These are phyloP conservation scores for Helostoma temminkii DNA, from an alignment of 2,797 vertebrate species.

Conservation along the genomic window DNA sequence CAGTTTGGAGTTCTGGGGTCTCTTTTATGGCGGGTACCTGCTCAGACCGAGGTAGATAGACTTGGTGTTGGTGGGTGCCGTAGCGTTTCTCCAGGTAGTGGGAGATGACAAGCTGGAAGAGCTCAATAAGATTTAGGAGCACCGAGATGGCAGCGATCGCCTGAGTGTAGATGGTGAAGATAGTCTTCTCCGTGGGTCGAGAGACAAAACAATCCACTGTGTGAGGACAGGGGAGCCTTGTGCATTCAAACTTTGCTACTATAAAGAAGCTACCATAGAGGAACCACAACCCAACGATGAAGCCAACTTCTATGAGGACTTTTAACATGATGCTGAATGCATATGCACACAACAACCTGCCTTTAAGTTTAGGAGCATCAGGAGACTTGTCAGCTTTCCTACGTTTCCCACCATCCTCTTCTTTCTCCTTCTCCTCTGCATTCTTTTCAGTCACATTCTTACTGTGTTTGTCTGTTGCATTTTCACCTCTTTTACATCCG, in stretches of 20 bases:
- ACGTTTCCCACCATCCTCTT: constrained; percentile 53
- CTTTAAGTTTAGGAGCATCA: constrained; percentile 77
- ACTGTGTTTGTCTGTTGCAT: neutral
- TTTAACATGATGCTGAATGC: constrained; percentile 83
- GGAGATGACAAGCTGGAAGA: constrained; percentile 76
- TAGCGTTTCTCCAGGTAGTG: constrained; percentile 72
- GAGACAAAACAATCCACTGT: constrained; percentile 89
- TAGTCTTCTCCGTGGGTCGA: constrained; percentile 87
- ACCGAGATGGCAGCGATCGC: constrained; percentile 81
- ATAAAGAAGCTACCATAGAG: constrained; percentile 86
- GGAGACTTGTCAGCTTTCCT: constrained; percentile 17
- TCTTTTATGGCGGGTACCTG: constrained; percentile 2
- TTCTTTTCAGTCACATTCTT: constrained; percentile 25
- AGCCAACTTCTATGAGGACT: constrained; percentile 82
- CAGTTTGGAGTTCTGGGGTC: constrained; percentile 9
- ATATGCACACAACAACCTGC: constrained; percentile 82
- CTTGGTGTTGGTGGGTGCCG: neutral
- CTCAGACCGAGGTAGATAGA: constrained; percentile 18
- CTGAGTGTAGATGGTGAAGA: constrained; percentile 88
- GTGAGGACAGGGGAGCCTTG: constrained; percentile 81
- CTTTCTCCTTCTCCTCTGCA: constrained; percentile 56
- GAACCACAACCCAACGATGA: constrained; percentile 85
- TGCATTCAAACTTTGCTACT: constrained; percentile 79
- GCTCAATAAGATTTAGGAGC: constrained; percentile 85
- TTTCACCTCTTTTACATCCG: constrained; percentile 22